Conservation (phyloP, 1,140 invertebrate genomes). For the Trachelipus rathkii region DNA sequence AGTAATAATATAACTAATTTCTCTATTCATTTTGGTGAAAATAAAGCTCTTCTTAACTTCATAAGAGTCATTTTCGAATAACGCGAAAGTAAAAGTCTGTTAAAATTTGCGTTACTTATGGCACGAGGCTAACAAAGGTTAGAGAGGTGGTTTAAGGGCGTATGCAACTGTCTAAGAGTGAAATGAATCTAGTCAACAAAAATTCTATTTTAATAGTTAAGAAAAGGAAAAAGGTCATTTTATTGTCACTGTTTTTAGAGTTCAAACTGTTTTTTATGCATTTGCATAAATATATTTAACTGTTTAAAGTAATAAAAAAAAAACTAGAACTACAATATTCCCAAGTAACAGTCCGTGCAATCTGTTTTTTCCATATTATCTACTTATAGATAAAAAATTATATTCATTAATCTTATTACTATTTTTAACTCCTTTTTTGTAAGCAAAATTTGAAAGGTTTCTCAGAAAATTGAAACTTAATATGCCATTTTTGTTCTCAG, state of each 20-base stretch:
- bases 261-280: no score
- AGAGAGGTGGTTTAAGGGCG: neutral
- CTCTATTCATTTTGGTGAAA: no score
- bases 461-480: slow-evolving; percentile 6
- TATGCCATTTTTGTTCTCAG: neutral
- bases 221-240: neutral
- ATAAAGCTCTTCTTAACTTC: no score
- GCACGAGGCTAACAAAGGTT: neutral
- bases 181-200: neutral
- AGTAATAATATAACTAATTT: no score
- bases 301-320: no score
- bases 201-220: neutral
- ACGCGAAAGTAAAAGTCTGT: neutral
- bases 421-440: neutral
- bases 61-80: neutral
- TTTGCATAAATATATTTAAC: no score
- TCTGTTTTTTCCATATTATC: no score
- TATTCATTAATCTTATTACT: no score
- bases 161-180: neutral
- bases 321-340: no score
- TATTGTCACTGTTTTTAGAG: neutral
- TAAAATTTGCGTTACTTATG: neutral
- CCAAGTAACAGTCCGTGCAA: no score
- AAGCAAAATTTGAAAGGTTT: neutral
- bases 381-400: no score